These are phyloP conservation scores for Acipenser oxyrinchus DNA, from an alignment of 2,797 vertebrate species.

Conservation along the genomic window DNA sequence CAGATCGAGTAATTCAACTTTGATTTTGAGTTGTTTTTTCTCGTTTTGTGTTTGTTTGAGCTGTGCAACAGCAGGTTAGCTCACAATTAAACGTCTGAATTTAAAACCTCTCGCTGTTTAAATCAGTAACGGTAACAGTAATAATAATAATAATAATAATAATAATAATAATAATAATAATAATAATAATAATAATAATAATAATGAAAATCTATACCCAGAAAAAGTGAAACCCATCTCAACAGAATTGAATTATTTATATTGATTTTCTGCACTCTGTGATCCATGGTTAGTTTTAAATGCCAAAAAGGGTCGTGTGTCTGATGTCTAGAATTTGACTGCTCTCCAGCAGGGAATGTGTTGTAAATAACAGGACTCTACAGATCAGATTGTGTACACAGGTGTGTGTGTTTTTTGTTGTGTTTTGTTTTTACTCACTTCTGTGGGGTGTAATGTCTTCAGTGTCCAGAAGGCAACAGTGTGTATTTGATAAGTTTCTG, in stretches of 20 bases:
- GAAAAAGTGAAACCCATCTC: conserved; percentile 5
- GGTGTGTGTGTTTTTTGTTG: no score
- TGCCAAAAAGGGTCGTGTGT: neutral
- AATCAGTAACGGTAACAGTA: conserved; percentile 5
- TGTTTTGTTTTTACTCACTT: no score
- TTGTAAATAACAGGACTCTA: no score
- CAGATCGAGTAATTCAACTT: conserved; percentile 19
- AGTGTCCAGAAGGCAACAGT: no score
- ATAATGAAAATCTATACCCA: neutral
- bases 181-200: conserved; percentile 4
- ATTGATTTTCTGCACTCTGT: neutral
- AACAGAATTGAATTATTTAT: conserved; percentile 9
- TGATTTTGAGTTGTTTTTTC: neutral
- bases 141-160: conserved; percentile 1
- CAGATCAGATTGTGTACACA: no score
- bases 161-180: conserved; percentile 6
- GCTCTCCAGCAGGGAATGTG: no score
- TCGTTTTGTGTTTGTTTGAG: conserved; percentile 11
- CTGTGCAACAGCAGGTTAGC: conserved; percentile 4
- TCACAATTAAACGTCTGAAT: conserved; percentile 17
- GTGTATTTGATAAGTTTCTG: no score
- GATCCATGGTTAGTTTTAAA: conserved; percentile 10
- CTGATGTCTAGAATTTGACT: no score
- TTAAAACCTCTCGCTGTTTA: conserved; percentile 11
- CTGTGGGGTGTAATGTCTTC: no score